Conservation (phyloP, 1,140 invertebrate species). For the Whitmania pigra region DNA sequence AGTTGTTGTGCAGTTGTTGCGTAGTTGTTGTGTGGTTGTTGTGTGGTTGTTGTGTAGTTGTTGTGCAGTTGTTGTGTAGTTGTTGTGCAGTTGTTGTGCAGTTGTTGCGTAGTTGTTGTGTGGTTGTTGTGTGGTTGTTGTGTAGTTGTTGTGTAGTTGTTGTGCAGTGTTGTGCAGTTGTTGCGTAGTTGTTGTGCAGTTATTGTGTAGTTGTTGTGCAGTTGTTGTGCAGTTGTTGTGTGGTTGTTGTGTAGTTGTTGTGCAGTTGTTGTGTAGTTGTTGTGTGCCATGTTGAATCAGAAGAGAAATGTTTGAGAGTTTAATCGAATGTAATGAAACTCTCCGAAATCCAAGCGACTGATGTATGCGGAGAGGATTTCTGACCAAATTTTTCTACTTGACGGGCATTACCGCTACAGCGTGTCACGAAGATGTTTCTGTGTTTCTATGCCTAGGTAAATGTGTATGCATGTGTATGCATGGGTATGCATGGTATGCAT, state of each 20-base stretch:
- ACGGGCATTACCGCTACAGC: too few species aligned
- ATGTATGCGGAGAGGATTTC: too few species aligned
- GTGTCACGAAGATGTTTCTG: not conserved
- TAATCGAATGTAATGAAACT: too few species aligned
- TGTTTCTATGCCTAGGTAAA: not conserved
- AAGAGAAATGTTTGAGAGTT: too few species aligned
- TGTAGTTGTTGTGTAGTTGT: not conserved
- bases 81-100: not conserved
- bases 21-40: not conserved
- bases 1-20: slow-evolving; percentile 9
- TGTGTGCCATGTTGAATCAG: not conserved
- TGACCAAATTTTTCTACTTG: too few species aligned
- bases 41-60: not conserved
- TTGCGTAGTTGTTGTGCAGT: slow-evolving; percentile 7
- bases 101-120: slow-evolving; percentile 8
- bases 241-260: not conserved
- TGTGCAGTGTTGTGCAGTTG: not conserved
- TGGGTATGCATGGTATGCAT: not conserved
- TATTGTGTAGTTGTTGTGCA: slow-evolving; percentile 8
- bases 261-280: not conserved
- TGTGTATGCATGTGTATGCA: not conserved
- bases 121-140: not conserved
- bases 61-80: not conserved
- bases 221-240: slow-evolving; percentile 12
- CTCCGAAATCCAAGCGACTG: too few species aligned